phyloP scores from a whole-genome alignment of 2,113 vertebrate genomes.

The Podocnemis expansa region DNA sequence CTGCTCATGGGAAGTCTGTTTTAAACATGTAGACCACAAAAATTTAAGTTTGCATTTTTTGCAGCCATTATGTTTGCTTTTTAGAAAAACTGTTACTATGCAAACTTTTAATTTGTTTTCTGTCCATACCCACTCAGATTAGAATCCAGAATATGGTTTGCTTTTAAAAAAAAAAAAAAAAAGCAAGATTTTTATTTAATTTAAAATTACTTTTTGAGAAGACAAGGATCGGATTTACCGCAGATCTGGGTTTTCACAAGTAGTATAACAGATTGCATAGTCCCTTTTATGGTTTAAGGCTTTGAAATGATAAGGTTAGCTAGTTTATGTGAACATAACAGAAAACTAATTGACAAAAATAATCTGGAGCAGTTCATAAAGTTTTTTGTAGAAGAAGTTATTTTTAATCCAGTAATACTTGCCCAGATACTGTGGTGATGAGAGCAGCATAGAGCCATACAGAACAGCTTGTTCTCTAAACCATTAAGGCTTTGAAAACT shows the following conservation, averaged over 20 bases:
- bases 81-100: not conserved
- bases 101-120: not conserved
- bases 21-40: not conserved
- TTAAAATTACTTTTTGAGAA: not conserved
- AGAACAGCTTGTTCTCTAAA: not conserved
- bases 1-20: not conserved
- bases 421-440: not conserved
- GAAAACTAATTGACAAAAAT: not conserved
- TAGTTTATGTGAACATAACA: not conserved
- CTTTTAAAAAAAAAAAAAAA: not conserved
- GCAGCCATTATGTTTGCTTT: not conserved
- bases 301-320: not conserved
- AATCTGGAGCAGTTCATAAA: accelerated
- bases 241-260: not conserved
- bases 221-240: not conserved
- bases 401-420: not conserved
- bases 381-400: not conserved
- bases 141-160: not conserved
- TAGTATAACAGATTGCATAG: accelerated
- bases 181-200: not conserved
- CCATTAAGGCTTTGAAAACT: not conserved
- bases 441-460: not conserved
- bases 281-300: not conserved
- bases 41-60: not conserved
- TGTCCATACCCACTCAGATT: accelerated